These are phyloP conservation scores for Ornithoptera priamus DNA, from an alignment of 2,888 invertebrate genomes.

Conservation along the genomic window DNA sequence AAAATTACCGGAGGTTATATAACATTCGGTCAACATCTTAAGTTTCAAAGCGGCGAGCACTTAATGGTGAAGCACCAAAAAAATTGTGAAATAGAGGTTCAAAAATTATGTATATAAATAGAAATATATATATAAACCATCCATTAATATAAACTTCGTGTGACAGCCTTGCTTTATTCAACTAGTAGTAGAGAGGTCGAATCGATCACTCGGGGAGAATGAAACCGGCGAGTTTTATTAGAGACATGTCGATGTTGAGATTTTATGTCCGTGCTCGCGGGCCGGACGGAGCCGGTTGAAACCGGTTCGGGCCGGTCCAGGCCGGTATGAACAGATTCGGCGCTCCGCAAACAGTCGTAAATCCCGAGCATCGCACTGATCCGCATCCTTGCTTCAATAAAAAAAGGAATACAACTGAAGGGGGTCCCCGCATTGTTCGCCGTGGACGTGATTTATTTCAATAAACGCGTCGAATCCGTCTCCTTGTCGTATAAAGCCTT, in stretches of 20 bases:
- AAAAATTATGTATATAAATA: not conserved
- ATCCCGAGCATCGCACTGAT: constrained; percentile 59
- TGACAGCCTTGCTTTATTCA: constrained; percentile 2
- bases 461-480: constrained; percentile 48
- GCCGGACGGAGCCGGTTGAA: constrained; percentile 33
- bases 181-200: constrained; percentile 3
- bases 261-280: constrained; percentile 57
- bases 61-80: too few species aligned
- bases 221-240: constrained; percentile 57
- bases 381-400: constrained; percentile 48
- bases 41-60: too few species aligned
- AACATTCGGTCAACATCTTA: too few species aligned
- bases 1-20: too few species aligned
- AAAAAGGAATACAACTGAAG: constrained; percentile 39
- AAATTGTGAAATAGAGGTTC: not conserved
- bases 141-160: not conserved
- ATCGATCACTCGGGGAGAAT: constrained; percentile 35
- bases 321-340: constrained; percentile 57
- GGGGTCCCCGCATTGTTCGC: constrained; percentile 41
- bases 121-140: not conserved
- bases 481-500: constrained; percentile 29
- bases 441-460: constrained; percentile 61
- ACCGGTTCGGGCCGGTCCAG: constrained; percentile 29
- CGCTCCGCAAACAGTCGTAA: constrained; percentile 65
- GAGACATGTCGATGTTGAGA: constrained; percentile 47